Evolutionary conservation across 2,113 vertebrate genomes (phyloP).

Genomic region (Rhinichthys klamathensis): DNA sequence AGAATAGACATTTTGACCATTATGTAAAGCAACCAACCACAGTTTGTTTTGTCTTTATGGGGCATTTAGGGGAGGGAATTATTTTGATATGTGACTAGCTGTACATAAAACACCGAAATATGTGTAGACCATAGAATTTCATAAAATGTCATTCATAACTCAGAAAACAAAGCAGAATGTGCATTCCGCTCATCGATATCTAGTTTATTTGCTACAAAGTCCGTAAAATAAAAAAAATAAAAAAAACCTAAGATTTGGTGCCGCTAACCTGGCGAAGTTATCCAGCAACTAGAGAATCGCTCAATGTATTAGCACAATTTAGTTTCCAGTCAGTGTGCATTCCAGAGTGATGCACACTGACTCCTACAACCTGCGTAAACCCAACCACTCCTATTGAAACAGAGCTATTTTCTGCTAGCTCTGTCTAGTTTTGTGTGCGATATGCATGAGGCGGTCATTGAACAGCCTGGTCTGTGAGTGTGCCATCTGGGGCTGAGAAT

Average conservation of each 20-base stretch:
- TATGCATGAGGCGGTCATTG: slow-evolving; percentile 3
- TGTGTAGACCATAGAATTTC: background rate
- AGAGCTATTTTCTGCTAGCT: background rate
- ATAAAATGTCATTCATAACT: too few relatives aligned
- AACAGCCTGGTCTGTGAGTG: slow-evolving; percentile 11
- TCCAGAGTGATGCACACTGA: background rate
- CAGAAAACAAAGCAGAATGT: background rate
- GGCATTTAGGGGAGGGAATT: background rate
- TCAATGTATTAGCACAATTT: background rate
- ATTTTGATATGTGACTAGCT: background rate
- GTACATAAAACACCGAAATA: background rate
- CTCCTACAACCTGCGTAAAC: background rate
- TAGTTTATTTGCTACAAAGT: background rate
- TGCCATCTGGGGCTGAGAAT: background rate
- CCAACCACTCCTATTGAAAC: background rate
- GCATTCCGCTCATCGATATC: background rate
- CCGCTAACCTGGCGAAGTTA: background rate
- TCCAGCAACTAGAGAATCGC: background rate
- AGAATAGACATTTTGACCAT: background rate
- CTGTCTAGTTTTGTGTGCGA: slow-evolving; percentile 7
- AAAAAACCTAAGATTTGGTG: too few relatives aligned
- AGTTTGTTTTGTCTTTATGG: background rate
- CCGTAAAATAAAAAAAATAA: background rate
- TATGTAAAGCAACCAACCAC: background rate
- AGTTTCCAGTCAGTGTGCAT: background rate